Evolutionary conservation across 2,113 vertebrate species (phyloP).

Genomic region (Mesoclemmys tuberculata): DNA sequence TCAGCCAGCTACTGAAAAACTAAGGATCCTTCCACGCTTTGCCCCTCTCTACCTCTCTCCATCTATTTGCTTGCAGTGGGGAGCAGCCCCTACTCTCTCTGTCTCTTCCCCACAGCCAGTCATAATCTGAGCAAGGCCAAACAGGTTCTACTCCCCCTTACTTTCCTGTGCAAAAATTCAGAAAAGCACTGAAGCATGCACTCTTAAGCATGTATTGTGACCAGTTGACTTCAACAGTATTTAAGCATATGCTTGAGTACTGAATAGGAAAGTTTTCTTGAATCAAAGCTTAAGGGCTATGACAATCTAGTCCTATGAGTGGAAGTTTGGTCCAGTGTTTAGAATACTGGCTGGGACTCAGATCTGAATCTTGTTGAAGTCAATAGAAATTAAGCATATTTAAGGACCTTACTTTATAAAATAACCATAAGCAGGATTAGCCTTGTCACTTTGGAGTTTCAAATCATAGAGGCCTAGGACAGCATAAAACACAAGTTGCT

Average conservation of each 20-base stretch:
- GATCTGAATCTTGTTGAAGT: background rate
- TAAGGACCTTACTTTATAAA: background rate
- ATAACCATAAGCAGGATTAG: background rate
- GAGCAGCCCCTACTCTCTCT: too few species aligned
- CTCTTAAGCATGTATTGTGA: background rate
- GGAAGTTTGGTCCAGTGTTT: background rate
- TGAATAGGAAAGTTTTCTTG: background rate
- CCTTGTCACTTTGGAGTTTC: too few species aligned
- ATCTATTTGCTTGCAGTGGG: too few species aligned
- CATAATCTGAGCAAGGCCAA: background rate
- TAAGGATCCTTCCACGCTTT: background rate
- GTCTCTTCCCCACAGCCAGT: background rate
- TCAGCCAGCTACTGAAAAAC: too few species aligned
- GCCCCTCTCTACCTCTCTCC: background rate
- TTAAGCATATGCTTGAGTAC: background rate
- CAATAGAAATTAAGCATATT: too few species aligned
- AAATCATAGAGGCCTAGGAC: too few species aligned
- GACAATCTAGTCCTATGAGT: too few species aligned
- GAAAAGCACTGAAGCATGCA: background rate
- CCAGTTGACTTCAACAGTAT: background rate
- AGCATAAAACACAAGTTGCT: background rate
- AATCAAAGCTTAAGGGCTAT: background rate
- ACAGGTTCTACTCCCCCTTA: background rate
- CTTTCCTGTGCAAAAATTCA: background rate
- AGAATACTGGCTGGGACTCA: background rate